phyloP scores from a whole-genome alignment of 2,797 vertebrate species.

The Tokudaia tokunoshimensis region DNA sequence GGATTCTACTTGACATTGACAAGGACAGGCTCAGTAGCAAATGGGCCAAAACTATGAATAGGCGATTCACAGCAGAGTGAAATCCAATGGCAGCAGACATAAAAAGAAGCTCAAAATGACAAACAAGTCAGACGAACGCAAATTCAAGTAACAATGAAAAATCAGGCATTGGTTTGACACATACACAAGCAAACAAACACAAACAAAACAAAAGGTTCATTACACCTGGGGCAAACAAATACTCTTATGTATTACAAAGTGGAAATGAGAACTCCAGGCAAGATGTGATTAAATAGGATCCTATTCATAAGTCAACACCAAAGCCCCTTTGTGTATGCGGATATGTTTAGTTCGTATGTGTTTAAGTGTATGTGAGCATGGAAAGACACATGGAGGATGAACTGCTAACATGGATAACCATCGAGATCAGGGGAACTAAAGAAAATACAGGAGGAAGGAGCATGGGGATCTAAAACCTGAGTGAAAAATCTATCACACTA shows the following conservation, averaged over 20 bases:
- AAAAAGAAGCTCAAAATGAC: constrained; percentile 44
- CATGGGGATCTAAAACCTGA: background rate
- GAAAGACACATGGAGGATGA: constrained; percentile 14
- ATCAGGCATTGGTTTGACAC: background rate
- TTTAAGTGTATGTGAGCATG: background rate
- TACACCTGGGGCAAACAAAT: background rate
- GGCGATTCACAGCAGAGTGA: background rate
- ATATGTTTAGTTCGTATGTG: background rate
- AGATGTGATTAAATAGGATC: background rate
- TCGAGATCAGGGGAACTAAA: background rate
- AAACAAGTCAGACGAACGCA: constrained; percentile 19
- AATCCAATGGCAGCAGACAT: constrained; percentile 8
- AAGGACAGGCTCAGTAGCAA: constrained; percentile 11
- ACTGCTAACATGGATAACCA: background rate
- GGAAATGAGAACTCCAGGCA: constrained; percentile 39
- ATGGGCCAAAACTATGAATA: constrained; percentile 32
- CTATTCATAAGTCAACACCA: background rate
- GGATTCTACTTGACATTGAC: background rate
- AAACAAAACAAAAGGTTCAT: background rate
- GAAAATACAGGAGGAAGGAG: background rate
- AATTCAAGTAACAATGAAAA: constrained; percentile 45
- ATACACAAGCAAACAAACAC: background rate
- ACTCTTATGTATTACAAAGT: background rate
- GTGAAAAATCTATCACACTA: background rate
- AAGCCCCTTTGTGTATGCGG: background rate